Conservation (phyloP, 2,113 vertebrate genomes). For the Callipepla californica region DNA sequence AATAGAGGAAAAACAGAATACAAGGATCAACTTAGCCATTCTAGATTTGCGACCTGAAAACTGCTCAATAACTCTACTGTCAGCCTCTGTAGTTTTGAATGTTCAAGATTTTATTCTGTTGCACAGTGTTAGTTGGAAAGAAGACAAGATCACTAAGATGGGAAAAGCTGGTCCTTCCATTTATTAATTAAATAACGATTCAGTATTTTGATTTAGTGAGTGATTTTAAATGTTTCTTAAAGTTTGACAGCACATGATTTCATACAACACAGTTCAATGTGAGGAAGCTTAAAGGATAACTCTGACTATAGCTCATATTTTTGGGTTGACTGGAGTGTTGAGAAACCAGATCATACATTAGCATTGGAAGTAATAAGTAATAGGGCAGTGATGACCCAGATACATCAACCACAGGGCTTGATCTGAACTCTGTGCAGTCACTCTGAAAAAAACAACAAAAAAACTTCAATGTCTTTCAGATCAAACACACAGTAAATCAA, state of each 20-base stretch:
- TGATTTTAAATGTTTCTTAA: background rate
- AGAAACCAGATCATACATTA: background rate
- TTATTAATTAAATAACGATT: background rate
- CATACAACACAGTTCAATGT: background rate
- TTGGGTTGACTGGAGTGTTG: background rate
- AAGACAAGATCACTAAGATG: fast-evolving
- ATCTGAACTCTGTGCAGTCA: background rate
- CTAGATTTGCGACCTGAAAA: background rate
- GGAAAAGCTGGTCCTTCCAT: background rate
- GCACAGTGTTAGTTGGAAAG: background rate
- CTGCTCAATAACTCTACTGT: background rate
- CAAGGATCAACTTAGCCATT: background rate
- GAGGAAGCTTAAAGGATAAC: background rate
- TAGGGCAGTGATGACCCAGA: background rate
- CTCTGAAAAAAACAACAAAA: background rate
- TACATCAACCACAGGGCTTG: background rate
- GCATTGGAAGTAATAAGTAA: background rate
- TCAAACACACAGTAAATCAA: background rate
- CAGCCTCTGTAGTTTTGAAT: background rate
- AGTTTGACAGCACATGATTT: background rate
- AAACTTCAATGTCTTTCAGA: background rate
- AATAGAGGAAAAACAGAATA: background rate
- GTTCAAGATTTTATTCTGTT: background rate
- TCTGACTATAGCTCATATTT: background rate
- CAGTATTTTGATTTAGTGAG: background rate